Percentiles rank a stretch among this genome's conserved stretches.
Conservation (phyloP, 1,140 invertebrate species). For the Anastatus disparis region DNA sequence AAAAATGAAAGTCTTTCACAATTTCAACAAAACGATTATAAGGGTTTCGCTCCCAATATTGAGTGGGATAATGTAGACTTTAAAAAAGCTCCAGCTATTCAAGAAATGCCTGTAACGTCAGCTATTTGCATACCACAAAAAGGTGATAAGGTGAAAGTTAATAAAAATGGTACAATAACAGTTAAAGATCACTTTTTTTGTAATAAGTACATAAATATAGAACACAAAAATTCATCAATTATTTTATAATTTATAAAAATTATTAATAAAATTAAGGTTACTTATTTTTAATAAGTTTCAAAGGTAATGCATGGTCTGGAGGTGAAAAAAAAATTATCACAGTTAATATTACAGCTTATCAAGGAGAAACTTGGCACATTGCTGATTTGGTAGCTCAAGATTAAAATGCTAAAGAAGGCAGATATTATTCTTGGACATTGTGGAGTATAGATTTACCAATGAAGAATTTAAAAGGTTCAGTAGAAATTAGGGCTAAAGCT, state of each 20-base stretch:
- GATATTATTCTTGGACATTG: constrained; percentile 92
- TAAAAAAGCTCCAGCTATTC: constrained; percentile 85
- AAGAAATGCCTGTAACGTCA: constrained; percentile 94
- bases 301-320: constrained; percentile 97
- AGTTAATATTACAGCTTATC: constrained; percentile 85
- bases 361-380: constrained; percentile 86
- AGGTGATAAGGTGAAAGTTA: constrained; percentile 69
- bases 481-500: constrained; percentile 94
- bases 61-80: constrained; percentile 94
- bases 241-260: neutral
- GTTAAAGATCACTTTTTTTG: constrained; percentile 72
- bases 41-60: constrained; percentile 88
- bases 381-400: constrained; percentile 76
- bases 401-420: constrained; percentile 66
- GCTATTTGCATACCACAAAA: constrained; percentile 86
- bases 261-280: constrained; percentile 11
- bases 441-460: constrained; percentile 83
- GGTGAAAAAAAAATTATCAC: constrained; percentile 90
- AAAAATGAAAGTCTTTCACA: constrained; percentile 63
- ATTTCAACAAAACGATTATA: constrained; percentile 98
- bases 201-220: no score
- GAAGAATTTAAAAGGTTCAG: constrained; percentile 60
- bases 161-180: constrained; percentile 71
- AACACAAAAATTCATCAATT: no score
- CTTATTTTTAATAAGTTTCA: constrained; percentile 30